Base-by-base conservation (phyloP, 2,797 vertebrate species). In the Salmo trutta region DNA sequence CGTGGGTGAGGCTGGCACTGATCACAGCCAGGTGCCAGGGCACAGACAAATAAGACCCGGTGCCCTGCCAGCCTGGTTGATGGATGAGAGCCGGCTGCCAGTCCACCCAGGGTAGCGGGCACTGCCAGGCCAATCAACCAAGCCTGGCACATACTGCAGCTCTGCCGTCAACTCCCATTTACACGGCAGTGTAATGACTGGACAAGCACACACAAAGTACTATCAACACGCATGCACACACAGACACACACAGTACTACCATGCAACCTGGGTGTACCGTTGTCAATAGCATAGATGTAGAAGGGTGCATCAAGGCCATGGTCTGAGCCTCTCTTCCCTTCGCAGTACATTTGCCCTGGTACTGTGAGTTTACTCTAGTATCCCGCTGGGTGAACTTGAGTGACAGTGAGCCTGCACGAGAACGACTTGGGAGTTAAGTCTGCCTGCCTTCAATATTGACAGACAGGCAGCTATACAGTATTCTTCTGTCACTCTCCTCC, bases 1-100 rank as follows among this genome's bases (percentile, higher is more conserved):
- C 4, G 41, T 14, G 70, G 68, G 17, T 77, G 54, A 72, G 52
- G 75, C 56, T 56, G 7, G 24, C 72, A 53, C 70, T 80, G 82
- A 87, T 86, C 82, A 86, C 78, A 64, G 71, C 36, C 62, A 66
- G 62, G 77, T 82, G 77, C 75, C 68, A 53, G 59, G 52, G 73
- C 59, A n/a, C 31, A 36, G 65, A 77, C 36, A 66, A 76, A 73
- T 5, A 33, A 67, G 65, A 0, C 19, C 29, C 15, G 72, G 72
- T 56, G 17, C 16, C 31, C 17, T 36, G 52, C 16, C 6, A 10
- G 67, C 36, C 17, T 16, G 10, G 10, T 27, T 77, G 72, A 77
- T 77, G 51, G 56, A 75, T 66, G 31, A 52, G 47, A 33, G 56
- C 54, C 73, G 5, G 52, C 51, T n/a, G 29, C 47, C 14, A 6